Evolutionary conservation across 2,888 invertebrate species (phyloP).

Genomic region (Keiferia lycopersicella): DNA sequence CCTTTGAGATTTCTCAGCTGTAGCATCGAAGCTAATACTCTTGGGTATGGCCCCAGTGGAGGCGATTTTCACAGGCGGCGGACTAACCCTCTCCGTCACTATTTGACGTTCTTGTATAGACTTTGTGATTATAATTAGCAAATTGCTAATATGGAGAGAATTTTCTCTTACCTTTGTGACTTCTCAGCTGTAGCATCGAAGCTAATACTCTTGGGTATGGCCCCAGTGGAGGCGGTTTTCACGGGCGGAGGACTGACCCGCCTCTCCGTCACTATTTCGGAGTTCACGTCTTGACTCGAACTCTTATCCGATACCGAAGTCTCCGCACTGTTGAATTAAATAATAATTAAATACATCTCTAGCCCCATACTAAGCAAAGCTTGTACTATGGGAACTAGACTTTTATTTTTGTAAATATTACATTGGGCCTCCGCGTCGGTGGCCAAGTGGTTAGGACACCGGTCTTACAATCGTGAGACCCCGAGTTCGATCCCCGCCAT

Average conservation of each 20-base stretch:
- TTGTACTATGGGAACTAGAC: too few species aligned
- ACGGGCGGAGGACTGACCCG: conserved; percentile 66
- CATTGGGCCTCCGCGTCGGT: too few species aligned
- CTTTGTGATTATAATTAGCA: not conserved
- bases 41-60: conserved; percentile 94
- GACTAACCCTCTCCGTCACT: conserved; percentile 69
- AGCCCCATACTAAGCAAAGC: too few species aligned
- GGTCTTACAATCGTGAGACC: too few species aligned
- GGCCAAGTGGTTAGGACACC: too few species aligned
- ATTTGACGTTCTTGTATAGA: too few species aligned
- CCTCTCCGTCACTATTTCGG: conserved; percentile 71
- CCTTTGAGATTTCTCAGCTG: conserved; percentile 90
- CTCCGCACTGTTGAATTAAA: conserved; percentile 50
- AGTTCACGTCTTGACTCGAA: conserved; percentile 75
- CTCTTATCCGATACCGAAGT: conserved; percentile 72
- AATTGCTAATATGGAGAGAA: too few species aligned
- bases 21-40: conserved; percentile 95
- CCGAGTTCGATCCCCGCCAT: too few species aligned
- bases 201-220: conserved; percentile 95
- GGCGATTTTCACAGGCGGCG: conserved; percentile 64
- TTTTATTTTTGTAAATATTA: too few species aligned
- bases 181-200: conserved; percentile 95
- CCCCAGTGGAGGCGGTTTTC: conserved; percentile 85
- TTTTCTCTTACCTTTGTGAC: conserved; percentile 79
- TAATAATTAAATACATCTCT: too few species aligned